Base-by-base conservation (phyloP, 2,888 invertebrate genomes). In the Micoletzkya japonica region DNA sequence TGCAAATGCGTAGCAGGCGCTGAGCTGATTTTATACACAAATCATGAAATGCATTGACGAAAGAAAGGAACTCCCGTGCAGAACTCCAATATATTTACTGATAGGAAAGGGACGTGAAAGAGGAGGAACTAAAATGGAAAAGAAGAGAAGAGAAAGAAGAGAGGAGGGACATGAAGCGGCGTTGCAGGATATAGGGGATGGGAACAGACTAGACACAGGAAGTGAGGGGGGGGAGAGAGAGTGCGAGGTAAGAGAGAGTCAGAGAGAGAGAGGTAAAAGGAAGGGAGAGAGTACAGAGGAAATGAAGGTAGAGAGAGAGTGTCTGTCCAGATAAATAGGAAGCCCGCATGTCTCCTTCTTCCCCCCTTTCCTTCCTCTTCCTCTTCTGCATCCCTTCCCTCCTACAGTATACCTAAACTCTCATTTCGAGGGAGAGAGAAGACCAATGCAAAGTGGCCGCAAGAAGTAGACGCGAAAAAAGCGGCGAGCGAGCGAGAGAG, bases 171-270 rank as follows among this genome's bases (percentile, higher is more conserved):
- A 39, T 7, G 39, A 10, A 17, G 39, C 39, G 7, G 17, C 39
- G 17, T 10, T 10, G 17, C 17, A 17, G 39, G 10, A 10, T 39
- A 39, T 17, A 39, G 17, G 7, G 10, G 17, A 39, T 39, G 17
- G 17, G 7, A 39, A 39, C 17, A 14, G 54, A 54, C 20, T 59
- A 24, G 52, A 10, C 32, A 34, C 10, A 63, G 26, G 50, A 61
- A 28, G 17, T 26, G 34, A 30, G 6, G 39, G 2, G 32, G 4
- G 20, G 28, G 24, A 26, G 63, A 1, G 32, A 37, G 37, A 63
- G 37, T 50, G 39, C 50, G 50, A 32, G 63, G 34, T 61, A 61
- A 61, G 37, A 61, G 36, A 37, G 61, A 7, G 20, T 30, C 14
- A 44, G 20, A 39, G 36, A 44, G 37, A 44, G 61, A 26, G 17